Base-by-base conservation (phyloP, 2,888 invertebrate genomes). In the Drosophila percnosoma region DNA sequence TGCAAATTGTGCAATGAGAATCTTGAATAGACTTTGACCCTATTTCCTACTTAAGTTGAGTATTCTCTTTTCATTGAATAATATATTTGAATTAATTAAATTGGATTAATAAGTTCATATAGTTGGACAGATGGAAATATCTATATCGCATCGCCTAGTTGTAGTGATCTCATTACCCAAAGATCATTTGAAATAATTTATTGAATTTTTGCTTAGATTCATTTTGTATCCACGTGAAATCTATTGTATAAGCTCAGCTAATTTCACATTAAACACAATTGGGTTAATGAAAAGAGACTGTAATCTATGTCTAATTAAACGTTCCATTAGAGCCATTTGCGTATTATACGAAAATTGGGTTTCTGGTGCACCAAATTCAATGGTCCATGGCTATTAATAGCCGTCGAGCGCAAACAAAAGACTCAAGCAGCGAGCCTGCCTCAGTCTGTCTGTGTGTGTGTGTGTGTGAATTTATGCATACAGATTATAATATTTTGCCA, bases 381-480 rank as follows among this genome's bases (percentile, higher is more conserved):
- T 83, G 87, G 77, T 80, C 84, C 80, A 71, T 77, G 73, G 73
- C 87, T 85, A 89, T 85, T 83, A 82, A 89, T 85, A 85, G 80
- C 63, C 66, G 49, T 31, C 58, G 59, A 73, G 68, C 75, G 66
- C 79, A 84, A 87, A 87, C 86, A 90, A 90, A 89, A 87, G 88
- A 90, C 75, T 85, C 65, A 72, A 75, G 68, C 85, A 75, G 70
- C 78, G 74, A 89, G 75, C 86, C 69, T 79, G 67, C 53, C 45
- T 33, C 73, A 64, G 68, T 68, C 33, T 24, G 11, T 1, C 15
- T 15, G 7, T 48, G 27, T 29, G 10, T n/a, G 11, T 54, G 8
- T 62, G 84, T 82, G 90, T 85, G 89, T 85, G 89, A 85, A 90
- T 90, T 85, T 85, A 89, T 85, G 85, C 85, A 90, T 87, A 71